A percentile compares a stretch with the other conserved stretches of the same genome.
Conservation (phyloP, 1,140 invertebrate species). For the Patella vulgata region DNA sequence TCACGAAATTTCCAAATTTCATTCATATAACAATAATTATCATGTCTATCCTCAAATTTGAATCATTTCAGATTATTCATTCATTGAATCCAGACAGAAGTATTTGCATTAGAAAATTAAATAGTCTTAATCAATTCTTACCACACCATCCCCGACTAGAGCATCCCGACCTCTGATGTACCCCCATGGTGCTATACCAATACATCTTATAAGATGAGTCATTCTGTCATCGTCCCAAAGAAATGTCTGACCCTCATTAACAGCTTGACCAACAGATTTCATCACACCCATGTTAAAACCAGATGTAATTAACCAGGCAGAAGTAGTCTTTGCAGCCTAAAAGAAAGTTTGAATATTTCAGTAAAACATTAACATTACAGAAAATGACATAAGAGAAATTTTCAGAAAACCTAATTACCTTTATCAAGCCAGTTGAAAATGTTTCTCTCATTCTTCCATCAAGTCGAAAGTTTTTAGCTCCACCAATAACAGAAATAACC, state of each 20-base stretch:
- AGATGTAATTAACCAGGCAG: conserved; percentile 96
- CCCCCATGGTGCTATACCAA: conserved; percentile 98
- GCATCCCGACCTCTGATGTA: conserved; percentile 92
- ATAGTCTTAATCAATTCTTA: too few species aligned
- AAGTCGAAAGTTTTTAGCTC: conserved; percentile 68
- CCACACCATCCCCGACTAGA: conserved; percentile 71
- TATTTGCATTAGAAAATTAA: too few species aligned
- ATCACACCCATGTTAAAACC: conserved; percentile 91
- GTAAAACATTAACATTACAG: too few species aligned
- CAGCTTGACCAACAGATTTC: conserved; percentile 61
- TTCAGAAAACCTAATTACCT: conserved; percentile 38
- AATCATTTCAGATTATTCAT: too few species aligned
- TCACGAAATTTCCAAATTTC: too few species aligned
- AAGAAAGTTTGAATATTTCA: too few species aligned
- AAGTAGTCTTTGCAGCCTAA: conserved; percentile 95
- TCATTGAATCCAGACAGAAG: too few species aligned
- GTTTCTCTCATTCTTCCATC: conserved; percentile 64
- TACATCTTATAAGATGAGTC: conserved; percentile 66
- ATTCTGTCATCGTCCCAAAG: conserved; percentile 54
- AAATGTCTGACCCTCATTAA: conserved; percentile 72
- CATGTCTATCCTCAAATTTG: too few species aligned
- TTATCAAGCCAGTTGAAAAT: conserved; percentile 66
- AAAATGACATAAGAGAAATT: neutral
- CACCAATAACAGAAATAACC: conserved; percentile 68
- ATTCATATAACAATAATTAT: too few species aligned